phyloP scores from a whole-genome alignment of 2,888 invertebrate species.

The Acrobasis repandana region DNA sequence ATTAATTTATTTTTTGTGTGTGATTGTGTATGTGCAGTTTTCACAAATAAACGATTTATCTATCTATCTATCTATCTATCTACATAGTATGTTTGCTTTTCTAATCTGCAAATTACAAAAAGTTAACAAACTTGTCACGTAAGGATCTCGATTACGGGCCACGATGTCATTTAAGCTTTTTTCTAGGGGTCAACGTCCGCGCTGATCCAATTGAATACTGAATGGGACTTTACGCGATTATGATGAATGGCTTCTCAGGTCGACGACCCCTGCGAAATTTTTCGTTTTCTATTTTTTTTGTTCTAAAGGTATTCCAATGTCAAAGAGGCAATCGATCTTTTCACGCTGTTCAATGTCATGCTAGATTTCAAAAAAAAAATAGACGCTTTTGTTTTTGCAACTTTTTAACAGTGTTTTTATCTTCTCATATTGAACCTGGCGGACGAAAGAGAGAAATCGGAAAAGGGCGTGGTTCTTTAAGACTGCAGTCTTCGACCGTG shows the following conservation, averaged over 20 bases:
- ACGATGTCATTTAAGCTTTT: constrained; percentile 14
- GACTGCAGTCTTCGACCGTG: no score
- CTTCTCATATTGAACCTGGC: no score
- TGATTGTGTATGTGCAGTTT: no score
- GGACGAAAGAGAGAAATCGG: no score
- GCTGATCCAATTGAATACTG: constrained; percentile 38
- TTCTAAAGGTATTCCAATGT: constrained; percentile 2
- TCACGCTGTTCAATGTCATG: not conserved
- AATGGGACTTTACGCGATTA: constrained; percentile 42
- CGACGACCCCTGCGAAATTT: constrained; percentile 28
- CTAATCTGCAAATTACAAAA: no score
- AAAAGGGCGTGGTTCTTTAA: no score
- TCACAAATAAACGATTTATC: no score
- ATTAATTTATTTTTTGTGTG: no score
- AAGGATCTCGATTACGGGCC: not conserved
- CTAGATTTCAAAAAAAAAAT: constrained; percentile 4
- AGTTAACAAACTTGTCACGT: not conserved
- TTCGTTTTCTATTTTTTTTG: constrained; percentile 23
- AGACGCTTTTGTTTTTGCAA: not conserved
- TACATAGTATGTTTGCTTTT: no score
- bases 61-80: no score
- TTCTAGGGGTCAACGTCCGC: constrained; percentile 25
- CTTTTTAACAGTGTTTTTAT: not conserved
- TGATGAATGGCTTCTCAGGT: constrained; percentile 41
- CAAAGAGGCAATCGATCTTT: constrained; percentile 6